These are phyloP conservation scores for Alethe diademata DNA, from an alignment of 2,113 vertebrate species.

Conservation along the genomic window DNA sequence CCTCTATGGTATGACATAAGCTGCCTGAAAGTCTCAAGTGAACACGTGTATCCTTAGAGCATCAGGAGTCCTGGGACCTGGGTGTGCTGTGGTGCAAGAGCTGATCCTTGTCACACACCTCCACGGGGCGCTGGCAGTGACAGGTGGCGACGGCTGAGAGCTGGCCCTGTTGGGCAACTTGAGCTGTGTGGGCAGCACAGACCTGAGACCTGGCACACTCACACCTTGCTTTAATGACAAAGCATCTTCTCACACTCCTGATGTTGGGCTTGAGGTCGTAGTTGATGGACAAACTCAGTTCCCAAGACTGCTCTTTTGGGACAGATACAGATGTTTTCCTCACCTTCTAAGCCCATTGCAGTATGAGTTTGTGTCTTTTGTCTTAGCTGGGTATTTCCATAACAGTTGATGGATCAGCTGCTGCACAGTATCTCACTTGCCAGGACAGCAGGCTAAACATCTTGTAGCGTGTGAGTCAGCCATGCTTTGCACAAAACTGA, in stretches of 20 bases:
- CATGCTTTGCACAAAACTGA: background rate
- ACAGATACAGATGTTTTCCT: background rate
- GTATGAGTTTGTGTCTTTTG: background rate
- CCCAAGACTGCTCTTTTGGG: background rate
- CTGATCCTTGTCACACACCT: background rate
- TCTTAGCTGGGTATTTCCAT: background rate
- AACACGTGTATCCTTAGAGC: background rate
- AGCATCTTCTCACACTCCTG: accelerated
- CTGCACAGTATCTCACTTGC: background rate
- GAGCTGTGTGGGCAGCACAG: background rate
- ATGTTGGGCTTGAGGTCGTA: accelerated
- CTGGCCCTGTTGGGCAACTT: background rate
- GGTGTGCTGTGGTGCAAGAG: background rate
- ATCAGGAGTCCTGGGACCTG: background rate
- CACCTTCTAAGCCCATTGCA: background rate
- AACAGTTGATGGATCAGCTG: background rate
- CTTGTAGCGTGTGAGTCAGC: background rate
- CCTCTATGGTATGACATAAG: background rate
- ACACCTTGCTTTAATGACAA: background rate
- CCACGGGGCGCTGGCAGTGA: background rate
- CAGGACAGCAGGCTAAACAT: background rate
- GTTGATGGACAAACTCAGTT: background rate
- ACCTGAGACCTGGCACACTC: background rate
- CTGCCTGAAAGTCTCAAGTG: background rate
- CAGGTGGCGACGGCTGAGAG: background rate